Percentiles rank a stretch among this genome's conserved stretches.
phyloP scores from a whole-genome alignment of 2,888 invertebrate genomes.

The Metallyticus violacea region DNA sequence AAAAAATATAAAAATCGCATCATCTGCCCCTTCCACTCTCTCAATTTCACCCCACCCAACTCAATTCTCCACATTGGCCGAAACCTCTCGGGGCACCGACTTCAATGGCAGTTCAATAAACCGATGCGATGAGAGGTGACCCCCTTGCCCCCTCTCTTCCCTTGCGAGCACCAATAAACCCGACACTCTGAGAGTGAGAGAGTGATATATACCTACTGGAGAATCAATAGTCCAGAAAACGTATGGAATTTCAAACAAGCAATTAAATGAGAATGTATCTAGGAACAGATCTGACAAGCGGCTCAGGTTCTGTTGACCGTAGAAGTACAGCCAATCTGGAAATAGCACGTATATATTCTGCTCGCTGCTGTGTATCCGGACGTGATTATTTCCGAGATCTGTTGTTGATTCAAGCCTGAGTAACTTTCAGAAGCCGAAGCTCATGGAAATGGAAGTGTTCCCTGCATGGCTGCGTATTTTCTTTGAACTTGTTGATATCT shows the following conservation, averaged over 20 bases:
- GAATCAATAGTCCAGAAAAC: conserved; percentile 2
- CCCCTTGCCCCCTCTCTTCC: neutral
- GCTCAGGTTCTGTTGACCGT: neutral
- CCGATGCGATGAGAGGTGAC: conserved; percentile 8
- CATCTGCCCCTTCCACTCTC: neutral
- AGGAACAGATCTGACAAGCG: neutral
- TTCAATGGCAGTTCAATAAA: neutral
- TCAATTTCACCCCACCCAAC: neutral
- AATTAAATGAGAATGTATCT: neutral
- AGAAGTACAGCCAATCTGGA: neutral
- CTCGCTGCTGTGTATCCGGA: too few relatives aligned
- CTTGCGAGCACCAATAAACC: neutral
- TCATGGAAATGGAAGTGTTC: neutral
- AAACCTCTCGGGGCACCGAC: neutral
- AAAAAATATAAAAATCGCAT: neutral
- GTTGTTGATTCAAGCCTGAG: neutral
- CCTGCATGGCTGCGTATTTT: neutral
- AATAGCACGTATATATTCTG: too few relatives aligned
- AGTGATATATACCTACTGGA: too few relatives aligned
- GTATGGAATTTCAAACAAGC: conserved; percentile 3
- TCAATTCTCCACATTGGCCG: neutral
- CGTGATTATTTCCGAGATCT: neutral
- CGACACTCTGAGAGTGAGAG: too few relatives aligned
- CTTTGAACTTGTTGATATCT: neutral
- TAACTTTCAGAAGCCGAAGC: neutral